Evolutionary conservation across 2,888 invertebrate genomes (phyloP).

Genomic region (Ectemnius continuus): DNA sequence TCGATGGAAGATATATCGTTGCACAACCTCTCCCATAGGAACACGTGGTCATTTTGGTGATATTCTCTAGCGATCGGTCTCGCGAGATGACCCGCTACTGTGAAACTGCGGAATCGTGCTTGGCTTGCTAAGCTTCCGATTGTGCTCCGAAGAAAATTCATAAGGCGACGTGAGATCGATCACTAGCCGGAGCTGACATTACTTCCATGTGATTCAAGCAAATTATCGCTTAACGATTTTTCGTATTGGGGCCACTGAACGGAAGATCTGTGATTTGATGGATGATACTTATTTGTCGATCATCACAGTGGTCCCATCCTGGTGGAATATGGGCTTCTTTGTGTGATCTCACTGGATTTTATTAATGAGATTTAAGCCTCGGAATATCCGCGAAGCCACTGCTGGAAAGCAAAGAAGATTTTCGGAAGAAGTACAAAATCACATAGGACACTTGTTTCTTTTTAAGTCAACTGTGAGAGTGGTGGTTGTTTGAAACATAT

Average conservation of each 20-base stretch:
- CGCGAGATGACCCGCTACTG: background rate
- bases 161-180: constrained; percentile 9
- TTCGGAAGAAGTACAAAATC: too few species aligned
- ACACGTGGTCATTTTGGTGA: constrained; percentile 3
- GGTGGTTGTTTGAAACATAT: constrained; percentile 1
- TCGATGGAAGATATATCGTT: background rate
- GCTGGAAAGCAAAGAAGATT: too few species aligned
- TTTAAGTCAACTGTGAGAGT: background rate
- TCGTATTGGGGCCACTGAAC: background rate
- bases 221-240: constrained; percentile 4
- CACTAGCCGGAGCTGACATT: background rate
- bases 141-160: constrained; percentile 26
- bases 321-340: background rate
- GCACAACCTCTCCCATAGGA: background rate
- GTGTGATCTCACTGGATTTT: too few species aligned
- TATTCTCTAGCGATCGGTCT: background rate
- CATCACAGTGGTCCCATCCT: too few species aligned
- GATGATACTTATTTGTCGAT: background rate
- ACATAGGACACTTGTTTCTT: too few species aligned
- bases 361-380: too few species aligned
- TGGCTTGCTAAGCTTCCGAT: background rate
- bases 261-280: background rate
- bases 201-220: constrained; percentile 23
- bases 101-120: constrained; percentile 2
- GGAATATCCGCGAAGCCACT: too few species aligned